Percentiles rank a stretch among this genome's conserved stretches.
Conservation (phyloP, 2,888 invertebrate species). For the Nomada flava region DNA sequence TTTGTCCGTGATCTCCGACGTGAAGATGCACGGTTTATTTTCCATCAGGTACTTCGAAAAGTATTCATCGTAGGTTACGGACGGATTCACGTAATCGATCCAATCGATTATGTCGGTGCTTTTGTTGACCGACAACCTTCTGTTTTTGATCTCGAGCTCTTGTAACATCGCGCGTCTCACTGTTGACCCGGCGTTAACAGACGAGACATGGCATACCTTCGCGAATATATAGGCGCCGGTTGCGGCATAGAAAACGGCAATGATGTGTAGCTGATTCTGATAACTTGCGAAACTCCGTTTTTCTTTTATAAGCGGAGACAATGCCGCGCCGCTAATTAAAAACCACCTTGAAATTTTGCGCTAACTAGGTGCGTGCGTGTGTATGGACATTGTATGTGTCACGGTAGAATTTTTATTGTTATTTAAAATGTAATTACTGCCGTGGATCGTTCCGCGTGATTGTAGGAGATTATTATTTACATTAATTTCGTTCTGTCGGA, state of each 20-base stretch:
- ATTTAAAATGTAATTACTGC: background rate
- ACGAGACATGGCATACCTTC: no score
- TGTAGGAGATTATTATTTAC: background rate
- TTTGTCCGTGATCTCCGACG: conserved; percentile 85
- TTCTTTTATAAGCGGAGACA: no score
- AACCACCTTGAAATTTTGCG: conserved; percentile 51
- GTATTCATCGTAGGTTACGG: conserved; percentile 78
- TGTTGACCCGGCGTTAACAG: no score
- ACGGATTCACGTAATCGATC: conserved; percentile 42
- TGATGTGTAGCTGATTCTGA: no score
- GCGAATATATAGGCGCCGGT: no score
- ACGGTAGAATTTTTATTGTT: conserved; percentile 21
- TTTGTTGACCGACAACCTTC: conserved; percentile 28
- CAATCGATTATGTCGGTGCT: conserved; percentile 17
- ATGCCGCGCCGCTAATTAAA: conserved; percentile 39
- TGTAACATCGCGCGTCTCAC: conserved; percentile 53
- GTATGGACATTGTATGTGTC: background rate
- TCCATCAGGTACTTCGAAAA: conserved; percentile 77
- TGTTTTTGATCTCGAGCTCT: conserved; percentile 56
- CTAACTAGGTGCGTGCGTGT: conserved; percentile 18
- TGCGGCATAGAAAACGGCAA: no score
- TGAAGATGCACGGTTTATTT: conserved; percentile 89
- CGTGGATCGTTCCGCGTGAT: background rate
- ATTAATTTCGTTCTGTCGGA: background rate
- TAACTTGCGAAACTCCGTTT: no score